Base-by-base conservation (phyloP, 2,888 invertebrate species). In the Platypus cylindrus region DNA sequence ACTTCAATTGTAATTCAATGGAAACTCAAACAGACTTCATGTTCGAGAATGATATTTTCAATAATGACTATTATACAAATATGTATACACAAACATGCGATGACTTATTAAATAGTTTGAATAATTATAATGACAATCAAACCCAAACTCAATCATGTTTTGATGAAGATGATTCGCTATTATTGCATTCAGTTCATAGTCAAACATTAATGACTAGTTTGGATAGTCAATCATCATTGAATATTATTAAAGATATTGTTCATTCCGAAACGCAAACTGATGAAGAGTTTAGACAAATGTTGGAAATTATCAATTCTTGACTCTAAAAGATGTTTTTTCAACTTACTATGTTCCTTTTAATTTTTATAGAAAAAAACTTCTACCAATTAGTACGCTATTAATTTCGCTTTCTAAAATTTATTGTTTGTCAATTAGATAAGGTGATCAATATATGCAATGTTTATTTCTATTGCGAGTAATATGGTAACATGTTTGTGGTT, bases 11-110 rank as follows among this genome's bases (percentile, higher is more conserved):
- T 36, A 67, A 70, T 41, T 68, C 60, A 38, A 27, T 27, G 14
- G 72, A 75, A 54, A 75, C 75, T 0, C 75, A 75, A 54, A 75
- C 75, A 0, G 70, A 70, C 45, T 51, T 62, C 29, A 56, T 63
- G 43, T 53, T 59, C 5, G 54, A 53, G 34, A 38, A 38, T 34
- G 55, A 57, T 22, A 47, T 62, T 31, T 52, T 62, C 18, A 50
- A 50, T 36, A 52, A 50, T 24, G 59, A 59, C 45, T 58, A 53
- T 43, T 56, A 56, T 44, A 52, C 54, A 23, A 54, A 58, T 40
- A 62, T 55, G 51, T 56, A 50, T 37, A 59, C 59, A 2, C 59
- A 62, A 34, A 68, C 69, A 2, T 73, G 71, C 47, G 68, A 48
- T 30, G 48, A 70, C 25, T 53, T 72, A 17, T 54, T 67, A 3